phyloP scores from a whole-genome alignment of 2,888 invertebrate genomes.

The Apoda limacodes region DNA sequence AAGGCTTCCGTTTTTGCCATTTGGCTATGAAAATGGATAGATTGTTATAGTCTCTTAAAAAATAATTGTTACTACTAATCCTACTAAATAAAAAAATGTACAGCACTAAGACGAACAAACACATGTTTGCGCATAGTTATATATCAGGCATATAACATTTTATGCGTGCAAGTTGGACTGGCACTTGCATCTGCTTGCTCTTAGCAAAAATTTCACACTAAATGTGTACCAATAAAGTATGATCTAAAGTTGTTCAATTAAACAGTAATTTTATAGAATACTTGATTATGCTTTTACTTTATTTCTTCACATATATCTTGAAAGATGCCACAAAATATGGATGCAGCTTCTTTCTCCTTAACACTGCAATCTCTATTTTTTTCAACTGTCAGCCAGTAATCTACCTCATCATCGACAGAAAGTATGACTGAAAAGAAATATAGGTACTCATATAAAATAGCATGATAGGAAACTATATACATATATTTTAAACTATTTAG shows the following conservation, averaged over 20 bases:
- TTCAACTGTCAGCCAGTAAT: slow-evolving; percentile 75
- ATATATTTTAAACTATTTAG: neutral
- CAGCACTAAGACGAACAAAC: no score
- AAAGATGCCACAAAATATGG: slow-evolving; percentile 70
- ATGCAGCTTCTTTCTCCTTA: slow-evolving; percentile 69
- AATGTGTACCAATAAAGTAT: neutral
- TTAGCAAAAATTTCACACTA: no score
- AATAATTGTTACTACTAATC: no score
- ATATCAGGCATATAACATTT: no score
- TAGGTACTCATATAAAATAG: slow-evolving; percentile 4
- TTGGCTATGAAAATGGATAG: no score
- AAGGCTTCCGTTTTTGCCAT: no score
- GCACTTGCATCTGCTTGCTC: no score
- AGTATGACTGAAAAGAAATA: slow-evolving; percentile 66
- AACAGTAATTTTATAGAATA: neutral
- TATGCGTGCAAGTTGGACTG: no score
- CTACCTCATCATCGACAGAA: slow-evolving; percentile 76
- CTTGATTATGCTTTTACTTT: slow-evolving; percentile 42
- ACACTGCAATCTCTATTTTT: slow-evolving; percentile 57
- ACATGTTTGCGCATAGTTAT: no score
- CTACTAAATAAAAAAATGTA: no score
- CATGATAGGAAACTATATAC: neutral
- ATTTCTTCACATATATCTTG: slow-evolving; percentile 73
- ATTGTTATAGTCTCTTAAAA: no score
- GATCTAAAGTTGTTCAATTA: neutral